phyloP scores from a whole-genome alignment of 2,113 vertebrate species.

The Pituophis catenifer region DNA sequence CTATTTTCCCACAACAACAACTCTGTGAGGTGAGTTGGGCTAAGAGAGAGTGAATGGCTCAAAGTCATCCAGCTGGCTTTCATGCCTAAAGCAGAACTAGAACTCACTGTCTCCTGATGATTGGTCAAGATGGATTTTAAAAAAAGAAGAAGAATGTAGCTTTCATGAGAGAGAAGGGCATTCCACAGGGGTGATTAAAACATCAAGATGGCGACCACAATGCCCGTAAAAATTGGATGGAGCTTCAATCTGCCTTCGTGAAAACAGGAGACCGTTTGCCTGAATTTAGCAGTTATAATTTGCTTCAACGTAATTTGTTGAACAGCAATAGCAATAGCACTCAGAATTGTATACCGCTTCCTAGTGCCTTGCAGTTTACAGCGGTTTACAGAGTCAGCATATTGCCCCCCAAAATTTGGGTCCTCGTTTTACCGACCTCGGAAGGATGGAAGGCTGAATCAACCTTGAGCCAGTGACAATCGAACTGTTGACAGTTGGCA shows the following conservation, averaged over 20 bases:
- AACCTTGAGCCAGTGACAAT: no score
- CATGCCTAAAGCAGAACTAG: background rate
- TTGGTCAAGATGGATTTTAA: background rate
- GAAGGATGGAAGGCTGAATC: no score
- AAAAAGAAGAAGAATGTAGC: background rate
- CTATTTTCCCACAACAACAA: background rate
- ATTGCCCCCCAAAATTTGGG: no score
- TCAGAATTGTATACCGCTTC: no score
- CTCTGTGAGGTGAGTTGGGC: background rate
- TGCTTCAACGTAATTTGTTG: background rate
- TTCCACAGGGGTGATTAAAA: background rate
- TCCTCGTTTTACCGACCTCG: no score
- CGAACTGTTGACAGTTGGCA: no score
- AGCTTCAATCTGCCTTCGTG: background rate
- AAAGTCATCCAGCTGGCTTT: background rate
- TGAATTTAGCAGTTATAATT: background rate
- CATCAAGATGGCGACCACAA: background rate
- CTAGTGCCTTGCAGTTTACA: no score
- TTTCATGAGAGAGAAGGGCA: background rate
- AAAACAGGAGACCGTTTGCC: background rate
- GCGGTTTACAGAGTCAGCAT: no score
- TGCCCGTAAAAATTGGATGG: background rate
- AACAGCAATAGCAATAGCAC: background rate
- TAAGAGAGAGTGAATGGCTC: background rate
- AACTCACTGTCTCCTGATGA: background rate